A percentile compares a stretch with the other conserved stretches of the same genome.
Conservation (phyloP, 2,888 invertebrate genomes). For the Cerastis leucographa region DNA sequence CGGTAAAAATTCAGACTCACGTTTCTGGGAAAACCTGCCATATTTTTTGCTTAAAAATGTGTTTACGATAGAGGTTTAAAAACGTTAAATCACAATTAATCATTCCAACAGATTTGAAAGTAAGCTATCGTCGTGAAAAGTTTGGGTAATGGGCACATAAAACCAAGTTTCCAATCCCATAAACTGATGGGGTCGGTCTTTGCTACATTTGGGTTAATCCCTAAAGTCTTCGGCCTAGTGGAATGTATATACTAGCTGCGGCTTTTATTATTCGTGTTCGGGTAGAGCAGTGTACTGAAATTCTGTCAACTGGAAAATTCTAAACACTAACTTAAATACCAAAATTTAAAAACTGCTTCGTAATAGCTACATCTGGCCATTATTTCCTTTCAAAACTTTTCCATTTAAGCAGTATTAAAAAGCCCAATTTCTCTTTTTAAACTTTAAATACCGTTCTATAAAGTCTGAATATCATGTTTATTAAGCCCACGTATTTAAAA, state of each 20-base stretch:
- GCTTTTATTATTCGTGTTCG: background rate
- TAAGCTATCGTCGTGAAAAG: background rate
- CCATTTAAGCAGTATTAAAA: background rate
- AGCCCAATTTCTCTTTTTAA: constrained; percentile 27
- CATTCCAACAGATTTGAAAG: constrained; percentile 6
- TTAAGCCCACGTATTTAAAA: constrained; percentile 45
- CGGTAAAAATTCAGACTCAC: background rate
- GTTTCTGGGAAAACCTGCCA: background rate
- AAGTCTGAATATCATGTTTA: constrained; percentile 45
- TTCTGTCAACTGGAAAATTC: background rate
- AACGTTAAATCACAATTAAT: background rate
- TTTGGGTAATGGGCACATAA: background rate
- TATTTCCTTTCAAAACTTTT: constrained; percentile 13
- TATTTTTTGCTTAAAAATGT: background rate
- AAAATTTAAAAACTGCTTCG: constrained; percentile 6
- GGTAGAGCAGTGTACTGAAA: background rate
- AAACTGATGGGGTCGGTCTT: background rate
- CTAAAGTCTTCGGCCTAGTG: too few relatives aligned
- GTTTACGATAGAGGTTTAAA: background rate
- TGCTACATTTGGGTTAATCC: constrained; percentile 19
- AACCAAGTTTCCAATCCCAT: constrained; percentile 17
- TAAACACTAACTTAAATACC: constrained; percentile 11
- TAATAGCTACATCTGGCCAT: constrained; percentile 24
- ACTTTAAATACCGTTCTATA: constrained; percentile 41
- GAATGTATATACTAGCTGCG: background rate